Conservation (phyloP, 2,888 invertebrate genomes). For the Agrotis exclamationis region DNA sequence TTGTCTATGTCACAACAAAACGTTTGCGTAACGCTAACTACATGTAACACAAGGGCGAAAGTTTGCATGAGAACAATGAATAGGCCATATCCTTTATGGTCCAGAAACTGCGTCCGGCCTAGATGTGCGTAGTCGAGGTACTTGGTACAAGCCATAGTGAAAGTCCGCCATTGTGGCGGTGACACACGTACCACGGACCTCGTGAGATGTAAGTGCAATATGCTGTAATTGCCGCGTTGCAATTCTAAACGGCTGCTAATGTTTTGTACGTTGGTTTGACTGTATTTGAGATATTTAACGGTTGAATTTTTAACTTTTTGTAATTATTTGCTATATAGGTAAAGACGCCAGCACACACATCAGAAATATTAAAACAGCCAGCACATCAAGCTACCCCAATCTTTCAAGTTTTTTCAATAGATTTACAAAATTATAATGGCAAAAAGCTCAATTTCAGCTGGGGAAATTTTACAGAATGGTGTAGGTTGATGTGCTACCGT, state of each 20-base stretch:
- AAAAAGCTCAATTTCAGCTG: too few species aligned
- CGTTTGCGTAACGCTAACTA: constrained; percentile 58
- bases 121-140: constrained; percentile 75
- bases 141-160: constrained; percentile 74
- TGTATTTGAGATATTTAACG: constrained; percentile 1
- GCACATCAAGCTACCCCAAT: too few species aligned
- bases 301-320: not conserved
- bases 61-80: constrained; percentile 81
- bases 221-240: constrained; percentile 40
- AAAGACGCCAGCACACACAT: too few species aligned
- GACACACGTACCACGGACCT: constrained; percentile 64
- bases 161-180: constrained; percentile 78
- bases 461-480: too few species aligned
- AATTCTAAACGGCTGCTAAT: constrained; percentile 38
- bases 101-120: constrained; percentile 87
- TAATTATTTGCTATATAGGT: too few species aligned
- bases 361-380: too few species aligned
- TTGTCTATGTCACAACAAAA: constrained; percentile 31
- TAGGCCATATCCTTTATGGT: constrained; percentile 86
- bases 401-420: too few species aligned
- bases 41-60: constrained; percentile 66
- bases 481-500: too few species aligned
- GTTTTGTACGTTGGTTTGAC: constrained; percentile 14
- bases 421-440: too few species aligned
- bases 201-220: constrained; percentile 56